A percentile compares a stretch with the other conserved stretches of the same genome.
Conservation (phyloP, 2,888 invertebrate species). For the Asteroscopus sphinx region DNA sequence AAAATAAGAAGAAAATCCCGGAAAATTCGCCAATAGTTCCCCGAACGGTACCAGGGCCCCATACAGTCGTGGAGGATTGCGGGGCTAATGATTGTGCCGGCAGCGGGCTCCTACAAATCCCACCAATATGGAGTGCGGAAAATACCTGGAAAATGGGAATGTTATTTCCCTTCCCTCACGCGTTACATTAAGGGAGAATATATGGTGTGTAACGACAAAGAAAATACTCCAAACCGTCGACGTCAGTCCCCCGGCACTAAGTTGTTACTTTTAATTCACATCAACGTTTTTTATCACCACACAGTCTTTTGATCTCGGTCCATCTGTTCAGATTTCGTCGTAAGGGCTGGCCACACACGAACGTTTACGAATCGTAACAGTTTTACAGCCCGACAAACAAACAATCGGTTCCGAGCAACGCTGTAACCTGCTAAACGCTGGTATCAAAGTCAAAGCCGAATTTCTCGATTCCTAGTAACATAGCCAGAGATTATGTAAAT, state of each 20-base stretch:
- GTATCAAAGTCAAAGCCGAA: constrained; percentile 86
- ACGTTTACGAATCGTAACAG: constrained; percentile 87
- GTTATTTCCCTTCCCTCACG: constrained; percentile 69
- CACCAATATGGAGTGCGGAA: constrained; percentile 85
- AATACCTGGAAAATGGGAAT: constrained; percentile 87
- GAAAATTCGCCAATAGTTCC: constrained; percentile 83
- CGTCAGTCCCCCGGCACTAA: constrained; percentile 72
- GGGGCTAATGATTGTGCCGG: constrained; percentile 83
- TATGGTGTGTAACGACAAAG: constrained; percentile 65
- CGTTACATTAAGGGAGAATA: constrained; percentile 64
- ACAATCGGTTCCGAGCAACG: constrained; percentile 86
- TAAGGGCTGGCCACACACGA: constrained; percentile 90
- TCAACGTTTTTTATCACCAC: constrained; percentile 86
- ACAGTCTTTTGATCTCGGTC: constrained; percentile 84
- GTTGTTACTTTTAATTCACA: constrained; percentile 86
- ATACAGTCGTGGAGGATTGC: constrained; percentile 78
- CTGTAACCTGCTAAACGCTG: constrained; percentile 76
- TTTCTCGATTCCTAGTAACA: constrained; percentile 79
- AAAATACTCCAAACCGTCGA: constrained; percentile 64
- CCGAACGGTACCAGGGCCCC: constrained; percentile 72
- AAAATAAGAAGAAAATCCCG: constrained; percentile 74
- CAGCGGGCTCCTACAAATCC: constrained; percentile 81
- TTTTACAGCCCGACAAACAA: constrained; percentile 88
- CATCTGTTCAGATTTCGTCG: constrained; percentile 89
- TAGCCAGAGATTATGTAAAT: constrained; percentile 55